Percentiles rank a stretch among this genome's conserved stretches.
Conservation (phyloP, 2,888 invertebrate species). For the Agrotis segetum region DNA sequence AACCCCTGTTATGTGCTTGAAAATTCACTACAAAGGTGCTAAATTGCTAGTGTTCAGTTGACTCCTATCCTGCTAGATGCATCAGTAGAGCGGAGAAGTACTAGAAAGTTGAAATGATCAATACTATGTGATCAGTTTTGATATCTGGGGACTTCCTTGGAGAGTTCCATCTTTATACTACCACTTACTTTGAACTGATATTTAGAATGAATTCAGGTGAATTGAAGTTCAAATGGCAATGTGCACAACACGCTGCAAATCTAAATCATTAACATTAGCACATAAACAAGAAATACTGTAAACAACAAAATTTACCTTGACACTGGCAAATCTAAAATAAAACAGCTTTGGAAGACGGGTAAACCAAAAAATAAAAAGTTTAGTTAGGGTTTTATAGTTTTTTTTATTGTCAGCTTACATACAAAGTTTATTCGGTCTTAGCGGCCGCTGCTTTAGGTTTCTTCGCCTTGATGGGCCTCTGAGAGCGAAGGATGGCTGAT, state of each 20-base stretch:
- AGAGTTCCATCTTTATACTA: neutral
- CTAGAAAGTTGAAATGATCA: too few relatives aligned
- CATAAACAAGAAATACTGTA: neutral
- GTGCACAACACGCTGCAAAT: neutral
- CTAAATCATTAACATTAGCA: neutral
- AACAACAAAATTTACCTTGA: neutral
- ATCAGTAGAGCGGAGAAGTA: too few relatives aligned
- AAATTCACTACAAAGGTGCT: too few relatives aligned
- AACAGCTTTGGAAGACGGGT: neutral
- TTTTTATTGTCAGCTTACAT: slow-evolving; percentile 86
- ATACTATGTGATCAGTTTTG: too few relatives aligned
- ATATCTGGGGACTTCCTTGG: neutral
- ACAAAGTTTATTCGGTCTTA: slow-evolving; percentile 94
- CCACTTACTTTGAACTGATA: neutral
- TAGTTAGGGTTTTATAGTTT: slow-evolving; percentile 69
- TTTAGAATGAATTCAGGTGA: neutral
- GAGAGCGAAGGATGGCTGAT: slow-evolving; percentile 97
- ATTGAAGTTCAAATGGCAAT: neutral
- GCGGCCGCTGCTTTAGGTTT: slow-evolving; percentile 94
- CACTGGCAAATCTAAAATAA: neutral
- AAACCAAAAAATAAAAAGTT: slow-evolving; percentile 61
- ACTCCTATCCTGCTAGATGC: too few relatives aligned
- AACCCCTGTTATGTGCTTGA: too few relatives aligned
- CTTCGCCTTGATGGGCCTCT: slow-evolving; percentile 96
- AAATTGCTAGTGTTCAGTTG: too few relatives aligned